phyloP scores from a whole-genome alignment of 2,797 vertebrate species.

The Leptodactylus fallax region DNA sequence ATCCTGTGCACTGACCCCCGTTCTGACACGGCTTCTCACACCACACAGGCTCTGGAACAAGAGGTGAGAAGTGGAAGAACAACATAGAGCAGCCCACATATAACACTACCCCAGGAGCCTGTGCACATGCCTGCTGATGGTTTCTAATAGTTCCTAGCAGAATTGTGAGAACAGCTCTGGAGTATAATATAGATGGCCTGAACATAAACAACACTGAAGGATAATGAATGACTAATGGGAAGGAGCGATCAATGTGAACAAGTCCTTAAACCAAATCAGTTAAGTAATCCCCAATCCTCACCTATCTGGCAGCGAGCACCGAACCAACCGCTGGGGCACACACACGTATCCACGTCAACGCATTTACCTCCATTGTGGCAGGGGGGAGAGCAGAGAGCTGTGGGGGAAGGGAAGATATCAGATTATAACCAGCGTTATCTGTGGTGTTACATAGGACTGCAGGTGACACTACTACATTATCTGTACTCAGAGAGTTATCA shows the following conservation, averaged over 20 bases:
- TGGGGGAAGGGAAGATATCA: neutral
- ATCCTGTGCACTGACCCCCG: constrained; percentile 77
- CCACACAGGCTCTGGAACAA: constrained; percentile 76
- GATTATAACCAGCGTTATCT: too few relatives aligned
- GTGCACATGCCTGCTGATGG: too few relatives aligned
- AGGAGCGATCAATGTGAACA: too few relatives aligned
- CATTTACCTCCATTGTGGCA: constrained; percentile 81
- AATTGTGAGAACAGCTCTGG: too few relatives aligned
- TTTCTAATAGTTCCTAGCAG: too few relatives aligned
- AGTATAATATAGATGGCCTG: too few relatives aligned
- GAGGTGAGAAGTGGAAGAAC: neutral
- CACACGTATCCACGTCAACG: constrained; percentile 83
- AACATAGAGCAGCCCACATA: too few relatives aligned
- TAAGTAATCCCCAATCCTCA: constrained; percentile 64
- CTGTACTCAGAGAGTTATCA: too few relatives aligned
- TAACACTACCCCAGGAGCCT: too few relatives aligned
- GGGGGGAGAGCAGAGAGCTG: constrained; percentile 80
- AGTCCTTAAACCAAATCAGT: too few relatives aligned
- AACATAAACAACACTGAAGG: neutral
- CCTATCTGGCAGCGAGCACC: constrained; percentile 85
- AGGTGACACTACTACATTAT: too few relatives aligned
- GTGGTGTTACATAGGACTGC: neutral
- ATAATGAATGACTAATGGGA: too few relatives aligned
- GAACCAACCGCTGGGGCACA: constrained; percentile 77
- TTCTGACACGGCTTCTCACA: constrained; percentile 79